Evolutionary conservation across 2,797 vertebrate genomes (phyloP), one percentile per base, ranked within the genome.

Genomic region (Enteromius unitaeniatus): DNA sequence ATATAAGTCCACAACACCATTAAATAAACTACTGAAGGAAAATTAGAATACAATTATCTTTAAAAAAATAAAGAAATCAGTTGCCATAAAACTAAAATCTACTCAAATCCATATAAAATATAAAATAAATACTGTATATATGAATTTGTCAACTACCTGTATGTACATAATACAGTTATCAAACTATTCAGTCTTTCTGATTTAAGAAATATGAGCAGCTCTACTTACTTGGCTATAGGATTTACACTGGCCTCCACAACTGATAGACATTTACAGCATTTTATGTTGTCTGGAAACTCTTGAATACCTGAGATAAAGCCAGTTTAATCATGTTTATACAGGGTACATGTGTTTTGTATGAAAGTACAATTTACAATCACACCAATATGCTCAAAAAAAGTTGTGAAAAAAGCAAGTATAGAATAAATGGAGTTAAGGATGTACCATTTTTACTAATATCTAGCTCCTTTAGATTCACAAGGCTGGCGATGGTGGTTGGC

Each of bases 381-480:
- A 21, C 28, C 47, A 40, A 67, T 51, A 21, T 13, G 8, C 3
- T 23, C n/a, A 26, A 6, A n/a, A 42, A 11, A 68, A 26, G 9
- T 3, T 0, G 9, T 42, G 40, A 14, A 70, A 40, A 51, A 73
- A 8, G 8, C 3, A 37, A 40, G 65, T 40, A n/a, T 6, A 82
- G 21, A 65, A 64, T 65, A 42, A 73, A 49, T 26, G 13, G 11
- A 51, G 6, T 31, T 67, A 65, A 67, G 2, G 5, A 65, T 51
- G 14, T 96, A 99, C 98, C 98, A 76, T 99, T 99, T 96, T 99
- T 99, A 95, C 98, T 99, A 94, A 99, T 99, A 95, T 99, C 98
- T 79, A 99, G 95, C 94, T 99, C 98, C 88, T 96, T 97, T 89
- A 99, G 96, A 92, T 99, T 99, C 88, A 98, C 97, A 95, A 99